Conservation (phyloP, 2,113 vertebrate genomes). For the Stercorarius parasiticus region DNA sequence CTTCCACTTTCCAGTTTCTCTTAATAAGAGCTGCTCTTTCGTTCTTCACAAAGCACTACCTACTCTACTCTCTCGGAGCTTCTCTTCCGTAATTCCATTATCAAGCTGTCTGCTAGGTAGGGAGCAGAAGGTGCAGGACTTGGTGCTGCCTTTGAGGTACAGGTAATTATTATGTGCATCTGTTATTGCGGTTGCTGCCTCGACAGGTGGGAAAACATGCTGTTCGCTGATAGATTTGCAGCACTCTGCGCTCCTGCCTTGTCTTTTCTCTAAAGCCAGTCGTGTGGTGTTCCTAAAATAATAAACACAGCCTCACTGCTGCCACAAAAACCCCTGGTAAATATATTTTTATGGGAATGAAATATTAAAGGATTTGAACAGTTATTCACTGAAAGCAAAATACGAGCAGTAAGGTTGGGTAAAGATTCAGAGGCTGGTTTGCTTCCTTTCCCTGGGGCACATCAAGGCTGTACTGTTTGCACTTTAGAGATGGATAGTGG, state of each 20-base stretch:
- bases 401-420: slow-evolving; percentile 60
- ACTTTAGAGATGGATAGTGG: slow-evolving; percentile 57
- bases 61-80: neutral
- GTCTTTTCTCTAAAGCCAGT: slow-evolving; percentile 42
- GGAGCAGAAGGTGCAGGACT: slow-evolving; percentile 52
- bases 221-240: slow-evolving; percentile 50
- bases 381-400: slow-evolving; percentile 67
- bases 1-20: slow-evolving; percentile 3
- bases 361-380: slow-evolving; percentile 69
- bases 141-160: slow-evolving; percentile 51
- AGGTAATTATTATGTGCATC: slow-evolving; percentile 64
- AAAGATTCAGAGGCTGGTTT: slow-evolving; percentile 63
- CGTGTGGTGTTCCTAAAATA: slow-evolving; percentile 40
- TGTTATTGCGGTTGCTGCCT: slow-evolving; percentile 46
- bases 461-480: slow-evolving; percentile 47
- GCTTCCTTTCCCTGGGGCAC: slow-evolving; percentile 55
- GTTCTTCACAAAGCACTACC: neutral
- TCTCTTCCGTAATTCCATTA: slow-evolving; percentile 10
- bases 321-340: slow-evolving; percentile 50
- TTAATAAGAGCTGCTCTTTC: slow-evolving; percentile 1
- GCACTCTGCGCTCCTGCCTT: slow-evolving; percentile 17
- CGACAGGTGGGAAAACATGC: slow-evolving; percentile 64
- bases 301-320: slow-evolving; percentile 52
- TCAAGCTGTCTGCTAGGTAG: slow-evolving; percentile 43
- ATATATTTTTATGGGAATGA: slow-evolving; percentile 67